Conservation (phyloP, 1,140 invertebrate species). For the Pachypeltis micranthus region DNA sequence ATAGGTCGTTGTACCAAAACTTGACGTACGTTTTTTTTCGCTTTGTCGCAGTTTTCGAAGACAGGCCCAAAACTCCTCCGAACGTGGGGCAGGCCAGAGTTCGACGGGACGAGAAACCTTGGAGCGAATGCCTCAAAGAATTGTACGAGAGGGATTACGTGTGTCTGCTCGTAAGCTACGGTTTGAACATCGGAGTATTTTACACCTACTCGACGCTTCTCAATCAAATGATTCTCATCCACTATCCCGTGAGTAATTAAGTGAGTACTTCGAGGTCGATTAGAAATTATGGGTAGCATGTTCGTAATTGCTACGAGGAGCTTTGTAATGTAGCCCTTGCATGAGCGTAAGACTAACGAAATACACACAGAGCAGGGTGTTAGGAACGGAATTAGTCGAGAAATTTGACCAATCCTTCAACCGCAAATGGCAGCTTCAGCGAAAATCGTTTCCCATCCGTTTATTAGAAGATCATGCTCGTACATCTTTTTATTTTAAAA, state of each 20-base stretch:
- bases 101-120: not conserved
- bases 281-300: no score
- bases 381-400: no score
- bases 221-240: conserved; percentile 63
- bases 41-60: conserved; percentile 60
- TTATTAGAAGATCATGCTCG: no score
- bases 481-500: no score
- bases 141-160: conserved; percentile 62
- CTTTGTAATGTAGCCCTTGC: no score
- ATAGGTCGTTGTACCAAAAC: not conserved
- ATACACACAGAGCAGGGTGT: no score
- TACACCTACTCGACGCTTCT: conserved; percentile 85
- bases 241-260: conserved; percentile 56
- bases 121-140: conserved; percentile 41
- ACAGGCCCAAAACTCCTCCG: conserved; percentile 61
- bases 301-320: no score
- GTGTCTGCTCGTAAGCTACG: conserved; percentile 69
- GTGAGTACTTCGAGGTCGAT: no score
- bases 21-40: not conserved
- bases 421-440: no score
- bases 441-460: no score
- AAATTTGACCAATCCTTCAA: no score
- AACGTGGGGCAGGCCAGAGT: conserved; percentile 52
- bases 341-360: no score
- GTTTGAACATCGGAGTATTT: conserved; percentile 82